Base-by-base conservation (phyloP, 1,140 invertebrate genomes). In the Euschistus heros region DNA sequence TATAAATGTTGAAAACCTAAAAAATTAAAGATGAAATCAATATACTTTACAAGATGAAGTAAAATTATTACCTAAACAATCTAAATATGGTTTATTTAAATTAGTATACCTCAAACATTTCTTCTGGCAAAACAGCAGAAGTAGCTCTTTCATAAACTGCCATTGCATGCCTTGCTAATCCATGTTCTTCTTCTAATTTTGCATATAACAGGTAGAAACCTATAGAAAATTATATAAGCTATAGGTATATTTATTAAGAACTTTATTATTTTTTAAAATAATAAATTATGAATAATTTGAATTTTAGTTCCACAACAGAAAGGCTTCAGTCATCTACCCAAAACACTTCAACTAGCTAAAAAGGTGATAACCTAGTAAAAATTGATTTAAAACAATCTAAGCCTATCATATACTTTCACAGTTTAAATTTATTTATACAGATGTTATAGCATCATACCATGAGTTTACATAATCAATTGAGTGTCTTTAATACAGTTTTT, bases 161-260 rank as follows among this genome's bases (percentile, higher is more conserved):
- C 94, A 99, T 98, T 13, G 96, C 95, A 78, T 98, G 94, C 68
- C 94, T 82, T 0, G 95, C 93, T 71, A 99, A 80, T 1, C 97
- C 97, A 80, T 98, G 89, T 71, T 99, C 91, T 79, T 99, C 97
- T 79, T 99, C 97, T 68, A 98, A 78, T 79, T 98, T 97, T 0
- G 96, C 96, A 80, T 99, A 99, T 0, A 99, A 75, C 55, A 99
- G 78, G 77, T 94, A 99, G 67, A 99, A 85, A 60, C 86, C 87
- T 85, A 69, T 50, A 77, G 75, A 42, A 64, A 62, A 54, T 66
- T 57, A 2, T 24, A 17, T 37, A 37, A 37, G 33, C 8, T 24
- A 10, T 18, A 52, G 6, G 26, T 33, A 50, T n/a, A 60, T 67
- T 62, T 46, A n/a, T 60, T 54, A 64, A 61, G 55, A 61, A 52